phyloP scores from a whole-genome alignment of 2,113 vertebrate genomes.

The Amia ocellicauda region DNA sequence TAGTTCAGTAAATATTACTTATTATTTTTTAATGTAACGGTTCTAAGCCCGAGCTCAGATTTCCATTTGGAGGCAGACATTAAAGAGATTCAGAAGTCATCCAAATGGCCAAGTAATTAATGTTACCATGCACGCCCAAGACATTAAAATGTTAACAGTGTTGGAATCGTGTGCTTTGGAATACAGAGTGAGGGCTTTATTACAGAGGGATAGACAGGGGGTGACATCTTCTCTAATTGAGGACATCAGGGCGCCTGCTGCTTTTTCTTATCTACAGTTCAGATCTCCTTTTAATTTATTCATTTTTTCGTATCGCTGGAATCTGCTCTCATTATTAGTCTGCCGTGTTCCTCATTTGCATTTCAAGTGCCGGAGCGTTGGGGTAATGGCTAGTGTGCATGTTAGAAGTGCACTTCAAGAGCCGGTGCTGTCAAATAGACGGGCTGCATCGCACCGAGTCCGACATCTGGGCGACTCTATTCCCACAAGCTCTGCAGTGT shows the following conservation, averaged over 20 bases:
- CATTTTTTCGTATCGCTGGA: constrained; percentile 88
- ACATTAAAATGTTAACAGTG: constrained; percentile 99
- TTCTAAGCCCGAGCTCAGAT: constrained; percentile 81
- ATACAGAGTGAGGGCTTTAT: constrained; percentile 99
- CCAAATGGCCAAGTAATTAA: constrained; percentile 98
- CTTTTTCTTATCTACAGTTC: constrained; percentile 89
- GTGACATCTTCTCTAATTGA: constrained; percentile 99
- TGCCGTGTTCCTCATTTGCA: constrained; percentile 94
- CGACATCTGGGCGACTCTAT: constrained; percentile 94
- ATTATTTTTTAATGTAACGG: constrained; percentile 84
- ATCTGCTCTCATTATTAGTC: constrained; percentile 99
- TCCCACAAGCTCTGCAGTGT: constrained; percentile 93
- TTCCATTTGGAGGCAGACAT: constrained; percentile 94
- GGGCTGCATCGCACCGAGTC: constrained; percentile 74
- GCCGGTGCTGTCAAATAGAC: constrained; percentile 80
- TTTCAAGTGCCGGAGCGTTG: constrained; percentile 94
- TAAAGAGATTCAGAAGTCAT: constrained; percentile 93
- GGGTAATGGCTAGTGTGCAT: constrained; percentile 74
- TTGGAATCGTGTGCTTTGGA: constrained; percentile 95
- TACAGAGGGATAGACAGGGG: constrained; percentile 89
- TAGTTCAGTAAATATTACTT: constrained; percentile 92
- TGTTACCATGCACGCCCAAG: constrained; percentile 94
- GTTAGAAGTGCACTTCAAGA: constrained; percentile 82
- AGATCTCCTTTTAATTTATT: constrained; percentile 91
- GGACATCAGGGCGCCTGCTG: constrained; percentile 98